Base-by-base conservation (phyloP, 1,140 invertebrate species). In the Bacillus rossius region DNA sequence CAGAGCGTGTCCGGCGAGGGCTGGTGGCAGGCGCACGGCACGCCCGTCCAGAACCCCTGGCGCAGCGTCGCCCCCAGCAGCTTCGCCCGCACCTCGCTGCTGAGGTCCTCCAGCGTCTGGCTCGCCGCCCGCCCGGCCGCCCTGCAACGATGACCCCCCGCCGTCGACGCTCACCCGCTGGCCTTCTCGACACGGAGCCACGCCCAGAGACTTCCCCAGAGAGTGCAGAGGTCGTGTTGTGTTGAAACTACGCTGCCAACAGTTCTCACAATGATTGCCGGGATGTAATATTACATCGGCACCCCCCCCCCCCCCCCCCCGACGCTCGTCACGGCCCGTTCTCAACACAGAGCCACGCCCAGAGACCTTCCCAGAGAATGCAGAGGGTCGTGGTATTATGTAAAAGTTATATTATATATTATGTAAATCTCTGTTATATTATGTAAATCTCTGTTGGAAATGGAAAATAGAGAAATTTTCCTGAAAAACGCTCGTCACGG, bases 41-140 rank as follows among this genome's bases (percentile, higher is more conserved):
- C 55, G 13, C 80, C 81, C 2, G 77, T 81, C 81, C 81, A 84
- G 57, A 82, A 75, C 69, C 81, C 80, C 65, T 76, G 78, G 59
- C 76, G 77, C 23, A 83, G 61, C 3, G 78, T 72, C 45, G 74
- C 77, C 8, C 45, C 43, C 8, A 82, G 65, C 8, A 82, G 65
- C 69, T 81, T 83, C 34, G 81, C 74, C 64, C 80, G 77, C 55
- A 80, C 69, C 54, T 81, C 79, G 42, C 16, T 37, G 7, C n/a
- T 25, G 8, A 37, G 25, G 5, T 16, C 37, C 10, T 17, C 14
- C 16, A n/a, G 34, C 14, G 34, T 5, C 23, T n/a, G 8, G 10
- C 16, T 3, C 40, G 25, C 1, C 34, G 16, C 29, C 16, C 29
- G 37, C n/a, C 52, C 14, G 7, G n/a, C 2, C 25, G 16, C 19